Base-by-base conservation (phyloP, 2,888 invertebrate genomes). In the Subacronicta megacephala region DNA sequence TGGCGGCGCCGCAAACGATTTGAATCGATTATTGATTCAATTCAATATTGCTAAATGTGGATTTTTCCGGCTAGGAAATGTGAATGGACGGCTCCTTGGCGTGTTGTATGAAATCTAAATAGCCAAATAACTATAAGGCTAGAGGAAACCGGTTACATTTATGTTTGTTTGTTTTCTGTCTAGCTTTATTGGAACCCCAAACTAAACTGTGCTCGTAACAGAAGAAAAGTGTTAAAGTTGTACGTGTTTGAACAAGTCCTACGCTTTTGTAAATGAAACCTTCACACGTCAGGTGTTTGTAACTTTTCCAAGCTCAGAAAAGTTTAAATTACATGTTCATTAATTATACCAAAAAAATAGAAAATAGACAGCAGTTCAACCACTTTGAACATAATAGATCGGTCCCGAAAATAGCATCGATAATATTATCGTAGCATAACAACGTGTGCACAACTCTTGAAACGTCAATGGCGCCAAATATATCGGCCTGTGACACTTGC, bases 1-100 rank as follows among this genome's bases (percentile, higher is more conserved):
- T 63, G 65, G 62, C 57, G 58, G 40, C 42, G 31, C 56, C 36
- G 18, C 57, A 62, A 73, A 63, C 69, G 56, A 69, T 62, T 62
- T 55, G 61, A 70, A 76, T 70, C 62, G 59, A 64, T 66, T 70
- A 73, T 65, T 67, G 70, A 66, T 76, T 73, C 63, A 50, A 63
- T 72, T 62, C 53, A 51, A 45, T 72, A 60, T 49, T 58, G 54
- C 61, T 72, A 50, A 64, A 71, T 59, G 58, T 43, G 56, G 61
- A 49, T 40, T 52, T 72, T 55, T 52, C 41, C 54, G 18, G 17
- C 36, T 54, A 57, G 38, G 47, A 66, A 72, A 72, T 53, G 52
- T 72, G 58, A 66, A 69, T 66, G 52, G 29, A 50, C 31, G 35
- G 46, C 37, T 53, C 42, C 38, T 59, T 41, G 7, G 43, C n/a